Evolutionary conservation across 2,797 vertebrate species (phyloP).

Genomic region (Tamandua tetradactyla): DNA sequence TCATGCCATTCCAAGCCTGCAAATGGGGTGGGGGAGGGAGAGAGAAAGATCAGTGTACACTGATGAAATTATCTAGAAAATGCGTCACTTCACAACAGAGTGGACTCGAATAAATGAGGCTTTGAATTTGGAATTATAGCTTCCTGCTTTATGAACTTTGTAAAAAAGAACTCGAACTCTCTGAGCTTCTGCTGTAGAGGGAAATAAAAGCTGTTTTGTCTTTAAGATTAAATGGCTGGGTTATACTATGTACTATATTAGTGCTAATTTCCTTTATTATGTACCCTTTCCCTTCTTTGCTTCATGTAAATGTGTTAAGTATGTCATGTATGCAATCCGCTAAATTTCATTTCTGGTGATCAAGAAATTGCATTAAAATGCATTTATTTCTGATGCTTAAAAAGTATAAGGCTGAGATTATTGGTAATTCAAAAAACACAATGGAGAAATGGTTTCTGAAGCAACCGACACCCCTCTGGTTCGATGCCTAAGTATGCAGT

Average conservation of each 20-base stretch:
- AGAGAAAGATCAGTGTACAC: not conserved
- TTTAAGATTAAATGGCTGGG: not conserved
- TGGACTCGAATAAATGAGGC: not conserved
- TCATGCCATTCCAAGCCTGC: not conserved
- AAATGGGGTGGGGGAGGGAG: not conserved
- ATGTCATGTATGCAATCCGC: not conserved
- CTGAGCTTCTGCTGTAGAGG: not conserved
- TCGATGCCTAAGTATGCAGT: conserved; percentile 41
- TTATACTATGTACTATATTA: not conserved
- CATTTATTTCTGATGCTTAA: not conserved
- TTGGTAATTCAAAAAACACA: conserved; percentile 37
- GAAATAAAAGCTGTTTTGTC: not conserved
- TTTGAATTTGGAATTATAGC: not conserved
- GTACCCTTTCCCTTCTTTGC: not conserved
- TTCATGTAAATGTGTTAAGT: not conserved
- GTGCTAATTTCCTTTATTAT: not conserved
- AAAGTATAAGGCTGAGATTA: not conserved
- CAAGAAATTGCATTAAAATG: not conserved
- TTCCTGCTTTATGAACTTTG: not conserved
- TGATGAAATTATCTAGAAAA: not conserved
- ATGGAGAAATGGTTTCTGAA: conserved; percentile 40
- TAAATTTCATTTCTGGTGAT: not conserved
- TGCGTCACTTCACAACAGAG: not conserved
- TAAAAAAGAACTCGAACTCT: not conserved
- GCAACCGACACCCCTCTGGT: conserved; percentile 20